Conservation (phyloP, 1,140 invertebrate genomes). For the Manduca sexta region DNA sequence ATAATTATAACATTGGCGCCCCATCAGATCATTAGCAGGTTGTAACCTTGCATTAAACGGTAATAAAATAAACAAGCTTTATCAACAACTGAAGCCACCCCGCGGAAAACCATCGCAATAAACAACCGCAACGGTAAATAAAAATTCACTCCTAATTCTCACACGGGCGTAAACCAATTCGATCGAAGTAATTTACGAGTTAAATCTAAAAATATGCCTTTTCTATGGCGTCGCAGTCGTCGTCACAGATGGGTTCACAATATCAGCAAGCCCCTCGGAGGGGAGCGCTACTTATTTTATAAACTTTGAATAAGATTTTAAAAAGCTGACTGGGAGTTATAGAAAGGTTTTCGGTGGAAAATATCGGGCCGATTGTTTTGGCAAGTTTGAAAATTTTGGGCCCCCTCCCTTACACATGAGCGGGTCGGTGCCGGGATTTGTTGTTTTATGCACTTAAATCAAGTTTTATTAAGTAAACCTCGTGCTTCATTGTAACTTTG, state of each 20-base stretch:
- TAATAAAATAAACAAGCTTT: slow-evolving; percentile 1
- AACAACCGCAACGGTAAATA: slow-evolving; percentile 55
- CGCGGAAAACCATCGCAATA: slow-evolving; percentile 21
- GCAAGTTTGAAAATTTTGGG: slow-evolving; percentile 20
- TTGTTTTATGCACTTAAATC: no score
- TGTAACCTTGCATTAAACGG: not conserved
- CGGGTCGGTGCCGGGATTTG: not conserved
- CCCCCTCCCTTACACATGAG: slow-evolving; percentile 1
- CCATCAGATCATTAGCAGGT: no score
- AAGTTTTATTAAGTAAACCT: no score
- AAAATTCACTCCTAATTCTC: slow-evolving; percentile 54
- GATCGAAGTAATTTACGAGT: slow-evolving; percentile 66
- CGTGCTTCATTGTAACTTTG: no score
- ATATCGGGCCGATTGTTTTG: slow-evolving; percentile 21
- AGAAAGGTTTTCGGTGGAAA: slow-evolving; percentile 17
- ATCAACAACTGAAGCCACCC: not conserved
- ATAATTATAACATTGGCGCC: no score
- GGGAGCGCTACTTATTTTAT: slow-evolving; percentile 57
- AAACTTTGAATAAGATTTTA: slow-evolving; percentile 70
- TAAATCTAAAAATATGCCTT: slow-evolving; percentile 71
- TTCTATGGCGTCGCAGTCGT: slow-evolving; percentile 40
- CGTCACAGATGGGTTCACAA: slow-evolving; percentile 68
- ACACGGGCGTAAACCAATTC: slow-evolving; percentile 67
- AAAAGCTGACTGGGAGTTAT: slow-evolving; percentile 47
- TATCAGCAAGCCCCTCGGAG: slow-evolving; percentile 50